Evolutionary conservation across 1,140 invertebrate genomes (phyloP), one percentile per base, ranked within the genome.

Genomic region (Lepeophtheirus salmonis): DNA sequence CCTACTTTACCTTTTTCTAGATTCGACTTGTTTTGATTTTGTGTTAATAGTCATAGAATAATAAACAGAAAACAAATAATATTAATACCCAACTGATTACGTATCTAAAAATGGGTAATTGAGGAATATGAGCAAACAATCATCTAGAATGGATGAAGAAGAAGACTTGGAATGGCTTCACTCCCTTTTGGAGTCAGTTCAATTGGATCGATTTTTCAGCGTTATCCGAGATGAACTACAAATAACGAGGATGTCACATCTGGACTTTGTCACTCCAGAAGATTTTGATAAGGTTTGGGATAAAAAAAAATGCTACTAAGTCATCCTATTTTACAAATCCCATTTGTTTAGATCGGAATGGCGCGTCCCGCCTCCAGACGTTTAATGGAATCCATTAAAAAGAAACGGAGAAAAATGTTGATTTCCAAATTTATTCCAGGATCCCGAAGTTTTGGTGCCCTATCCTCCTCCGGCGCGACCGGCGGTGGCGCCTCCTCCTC

Each of bases 211-310:
- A 69, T 97, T 96, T 72, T 84, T 86, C 67, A 78, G 83, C 13
- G 77, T 85, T 63, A 85, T 97, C 50, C 75, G 86, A 62, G 89
- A 96, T 76, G 87, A 95, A 67, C 75, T 97, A 3, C 89, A 92
- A 74, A 80, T 94, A 14, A 87, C 87, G 13, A 76, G 87, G 62
- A 69, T 96, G 63, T 80, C 86, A 30, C 92, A 97, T 71, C 97
- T 97, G 73, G 90, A 97, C 63, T 92, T 90, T 79, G 92, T 96
- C 3, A 83, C 86, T 66, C 70, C 82, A 0, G 89, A 94, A 66
- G 92, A 97, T 74, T 75, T 97, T 65, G 89, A 94, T 68, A 61
- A 61, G 55, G 55, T 57, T 14, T 23, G 52, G 16, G 2, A 12
- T 14, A 48, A 50, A 12, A 17, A 18, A 50, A 2, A 50, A 50